Conservation (phyloP, 1,140 invertebrate genomes). For the Drosophila malerkotliana region DNA sequence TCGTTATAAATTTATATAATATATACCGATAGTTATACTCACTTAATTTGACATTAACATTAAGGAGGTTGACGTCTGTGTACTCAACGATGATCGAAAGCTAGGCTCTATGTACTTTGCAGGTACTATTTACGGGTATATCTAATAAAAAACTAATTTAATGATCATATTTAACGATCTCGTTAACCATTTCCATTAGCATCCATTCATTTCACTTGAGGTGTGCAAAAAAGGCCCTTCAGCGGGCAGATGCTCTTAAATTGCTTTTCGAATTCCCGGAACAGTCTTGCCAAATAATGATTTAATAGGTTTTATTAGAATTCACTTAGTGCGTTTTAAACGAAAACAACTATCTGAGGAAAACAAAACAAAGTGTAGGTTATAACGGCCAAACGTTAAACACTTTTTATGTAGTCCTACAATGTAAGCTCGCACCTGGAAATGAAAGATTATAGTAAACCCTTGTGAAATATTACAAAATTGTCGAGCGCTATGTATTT, state of each 20-base stretch:
- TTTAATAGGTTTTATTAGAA: conserved; percentile 6
- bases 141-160: conserved; percentile 17
- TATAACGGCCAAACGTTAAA: neutral
- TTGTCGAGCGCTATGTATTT: neutral
- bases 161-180: conserved; percentile 29
- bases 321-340: neutral
- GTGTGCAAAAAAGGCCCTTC: conserved; percentile 16
- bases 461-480: neutral
- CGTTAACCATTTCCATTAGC: conserved; percentile 27
- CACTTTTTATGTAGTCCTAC: neutral
- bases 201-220: conserved; percentile 28
- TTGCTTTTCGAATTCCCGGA: conserved; percentile 22
- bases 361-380: neutral
- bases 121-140: conserved; percentile 13
- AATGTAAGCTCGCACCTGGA: neutral
- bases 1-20: conserved; percentile 59
- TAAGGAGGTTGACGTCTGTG: conserved; percentile 28
- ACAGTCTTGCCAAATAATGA: conserved; percentile 14
- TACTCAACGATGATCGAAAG: conserved; percentile 2
- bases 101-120: conserved; percentile 1
- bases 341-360: neutral
- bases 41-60: conserved; percentile 41
- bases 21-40: conserved; percentile 38
- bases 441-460: neutral
- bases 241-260: neutral